Base-by-base conservation (phyloP, 30 jellyfish, hydroid and myxozoan species). In the Phacellophora camtschatica region DNA sequence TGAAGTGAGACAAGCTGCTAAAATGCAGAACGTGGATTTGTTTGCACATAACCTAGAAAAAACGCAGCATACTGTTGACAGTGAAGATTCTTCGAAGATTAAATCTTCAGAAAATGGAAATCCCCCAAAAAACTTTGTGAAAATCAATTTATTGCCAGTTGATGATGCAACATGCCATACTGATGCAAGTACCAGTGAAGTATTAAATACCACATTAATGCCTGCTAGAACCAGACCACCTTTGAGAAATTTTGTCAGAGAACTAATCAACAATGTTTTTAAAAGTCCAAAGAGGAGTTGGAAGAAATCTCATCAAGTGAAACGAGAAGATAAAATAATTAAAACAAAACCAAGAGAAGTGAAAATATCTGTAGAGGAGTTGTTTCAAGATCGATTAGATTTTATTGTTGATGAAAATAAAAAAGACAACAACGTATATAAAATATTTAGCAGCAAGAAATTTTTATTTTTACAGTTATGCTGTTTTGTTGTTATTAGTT, bases 361-460 rank as follows among this genome's bases (percentile, higher is more conserved):
- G 22, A 78, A 78, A 61, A 78, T 78, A 5, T 78, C 90, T 4
- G 90, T 78, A 25, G 90, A 78, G n/a, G 81, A 61, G 29, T 34
- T 59, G 3, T 65, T 50, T 78, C 62, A 78, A 31, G 82, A 78
- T 66, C 55, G 67, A 50, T 63, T 81, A 11, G 85, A 66, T 56
- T 66, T 66, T 54, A 68, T 81, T 20, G 78, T 68, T 16, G 72
- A 49, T 23, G 58, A 50, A 46, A 48, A 15, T 51, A 81, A 81
- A 81, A 33, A 28, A 25, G 71, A 32, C 30, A 31, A 37, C 24
- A 66, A 50, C 9, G 66, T 68, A 22, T 15, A 34, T 10, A 28
- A 24, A 4, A 24, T 50, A 1, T 54, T 81, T 36, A 81, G 85
- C 59, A 81, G 92, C 53, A 81, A 24, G 28, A 81, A 69, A 22